A percentile compares a stretch with the other conserved stretches of the same genome.
Evolutionary conservation across 2,797 vertebrate species (phyloP).

Genomic region (Rhinatrema bivittatum): DNA sequence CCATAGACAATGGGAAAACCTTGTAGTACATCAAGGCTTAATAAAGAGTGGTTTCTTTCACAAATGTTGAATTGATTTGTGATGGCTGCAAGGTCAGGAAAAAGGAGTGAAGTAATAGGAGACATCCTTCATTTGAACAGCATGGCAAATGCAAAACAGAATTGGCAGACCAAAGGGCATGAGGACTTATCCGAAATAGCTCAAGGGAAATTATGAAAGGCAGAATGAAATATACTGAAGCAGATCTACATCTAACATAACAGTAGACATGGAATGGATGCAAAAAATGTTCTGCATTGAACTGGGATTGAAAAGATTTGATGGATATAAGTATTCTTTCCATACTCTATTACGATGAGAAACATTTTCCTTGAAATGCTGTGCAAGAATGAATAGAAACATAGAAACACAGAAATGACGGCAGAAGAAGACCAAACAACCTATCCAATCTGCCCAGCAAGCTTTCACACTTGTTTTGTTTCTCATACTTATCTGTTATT

Average conservation of each 20-base stretch:
- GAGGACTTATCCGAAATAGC: background rate
- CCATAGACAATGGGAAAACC: too few species aligned
- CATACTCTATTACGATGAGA: too few species aligned
- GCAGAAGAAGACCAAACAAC: too few species aligned
- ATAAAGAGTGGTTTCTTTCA: conserved; percentile 18
- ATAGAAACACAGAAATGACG: too few species aligned
- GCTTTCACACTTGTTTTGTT: too few species aligned
- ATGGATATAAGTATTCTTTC: too few species aligned
- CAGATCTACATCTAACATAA: background rate
- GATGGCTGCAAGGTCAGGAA: background rate
- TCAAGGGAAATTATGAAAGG: conserved; percentile 4
- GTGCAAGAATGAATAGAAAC: too few species aligned
- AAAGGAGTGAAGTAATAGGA: conserved; percentile 2
- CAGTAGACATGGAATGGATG: background rate
- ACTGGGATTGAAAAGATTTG: too few species aligned
- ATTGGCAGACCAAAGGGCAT: background rate
- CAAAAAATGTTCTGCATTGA: background rate
- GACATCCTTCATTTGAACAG: conserved; percentile 3
- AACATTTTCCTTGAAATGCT: too few species aligned
- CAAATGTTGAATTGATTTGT: too few species aligned
- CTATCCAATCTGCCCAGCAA: too few species aligned
- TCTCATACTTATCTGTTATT: too few species aligned
- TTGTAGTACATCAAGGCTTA: conserved; percentile 18
- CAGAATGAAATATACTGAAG: conserved; percentile 1
- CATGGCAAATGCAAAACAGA: conserved; percentile 7